Evolutionary conservation across 1,140 invertebrate species (phyloP).

Genomic region (Papilio aristodemus): DNA sequence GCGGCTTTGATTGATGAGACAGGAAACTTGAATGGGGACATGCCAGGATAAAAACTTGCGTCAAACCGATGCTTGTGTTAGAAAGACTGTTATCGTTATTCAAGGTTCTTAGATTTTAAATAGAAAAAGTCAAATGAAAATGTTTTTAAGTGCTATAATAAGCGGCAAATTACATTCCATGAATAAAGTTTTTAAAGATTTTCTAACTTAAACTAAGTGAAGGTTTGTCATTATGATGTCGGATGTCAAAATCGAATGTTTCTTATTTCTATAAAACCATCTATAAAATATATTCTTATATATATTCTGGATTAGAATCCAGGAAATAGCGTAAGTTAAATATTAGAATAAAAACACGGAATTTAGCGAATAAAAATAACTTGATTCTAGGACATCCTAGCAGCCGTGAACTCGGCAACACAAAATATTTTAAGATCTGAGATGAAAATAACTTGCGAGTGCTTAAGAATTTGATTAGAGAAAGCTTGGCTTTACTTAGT

Average conservation of each 20-base stretch:
- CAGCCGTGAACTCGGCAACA: neutral
- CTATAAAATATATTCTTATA: neutral
- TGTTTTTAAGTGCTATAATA: neutral
- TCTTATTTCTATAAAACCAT: neutral
- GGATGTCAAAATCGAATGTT: no score
- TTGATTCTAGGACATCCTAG: neutral
- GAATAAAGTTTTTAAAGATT: no score
- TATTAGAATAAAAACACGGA: neutral
- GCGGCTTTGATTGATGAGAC: slow-evolving; percentile 11
- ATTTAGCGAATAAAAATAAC: neutral
- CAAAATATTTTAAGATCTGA: slow-evolving; percentile 28
- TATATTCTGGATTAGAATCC: no score
- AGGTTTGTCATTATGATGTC: no score
- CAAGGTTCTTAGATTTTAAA: neutral
- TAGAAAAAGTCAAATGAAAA: neutral
- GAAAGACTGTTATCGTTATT: neutral
- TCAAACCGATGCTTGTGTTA: neutral
- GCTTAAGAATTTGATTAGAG: slow-evolving; percentile 31
- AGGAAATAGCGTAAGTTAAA: neutral
- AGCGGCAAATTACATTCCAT: no score
- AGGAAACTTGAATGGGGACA: slow-evolving; percentile 9
- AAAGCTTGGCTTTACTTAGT: slow-evolving; percentile 10
- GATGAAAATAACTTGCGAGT: slow-evolving; percentile 28
- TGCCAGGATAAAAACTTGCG: slow-evolving; percentile 6
- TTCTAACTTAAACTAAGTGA: no score